phyloP scores from a whole-genome alignment of 2,113 vertebrate species.

The Elephas maximus region DNA sequence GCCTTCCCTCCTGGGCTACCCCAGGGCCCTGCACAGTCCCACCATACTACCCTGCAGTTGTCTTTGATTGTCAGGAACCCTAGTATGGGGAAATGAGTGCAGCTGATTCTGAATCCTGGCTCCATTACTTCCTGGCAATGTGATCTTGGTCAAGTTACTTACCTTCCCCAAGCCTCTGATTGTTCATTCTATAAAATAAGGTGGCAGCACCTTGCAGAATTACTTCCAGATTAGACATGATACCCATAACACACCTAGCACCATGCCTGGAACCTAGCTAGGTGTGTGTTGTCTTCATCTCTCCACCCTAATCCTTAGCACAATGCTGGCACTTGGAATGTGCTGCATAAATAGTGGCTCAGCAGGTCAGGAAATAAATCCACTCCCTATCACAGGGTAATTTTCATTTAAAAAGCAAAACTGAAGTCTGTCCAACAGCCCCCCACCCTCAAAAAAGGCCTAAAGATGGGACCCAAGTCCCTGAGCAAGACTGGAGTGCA shows the following conservation, averaged over 20 bases:
- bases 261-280: neutral
- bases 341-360: neutral
- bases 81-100: rapidly evolving
- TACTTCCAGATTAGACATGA: neutral
- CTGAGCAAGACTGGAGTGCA: neutral
- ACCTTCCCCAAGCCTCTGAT: neutral
- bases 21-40: neutral
- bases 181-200: neutral
- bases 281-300: neutral
- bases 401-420: constrained; percentile 29
- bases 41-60: rapidly evolving
- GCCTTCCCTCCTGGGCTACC: neutral
- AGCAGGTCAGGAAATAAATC: neutral
- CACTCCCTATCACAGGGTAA: neutral
- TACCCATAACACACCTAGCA: neutral
- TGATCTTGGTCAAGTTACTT: neutral
- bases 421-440: neutral
- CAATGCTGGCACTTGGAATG: neutral
- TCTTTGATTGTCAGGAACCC: neutral
- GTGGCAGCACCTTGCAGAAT: neutral
- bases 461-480: neutral
- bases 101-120: neutral
- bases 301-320: neutral
- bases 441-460: neutral
- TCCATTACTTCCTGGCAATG: neutral